phyloP scores from a whole-genome alignment of 1,140 invertebrate species.

The Halictus rubicundus region DNA sequence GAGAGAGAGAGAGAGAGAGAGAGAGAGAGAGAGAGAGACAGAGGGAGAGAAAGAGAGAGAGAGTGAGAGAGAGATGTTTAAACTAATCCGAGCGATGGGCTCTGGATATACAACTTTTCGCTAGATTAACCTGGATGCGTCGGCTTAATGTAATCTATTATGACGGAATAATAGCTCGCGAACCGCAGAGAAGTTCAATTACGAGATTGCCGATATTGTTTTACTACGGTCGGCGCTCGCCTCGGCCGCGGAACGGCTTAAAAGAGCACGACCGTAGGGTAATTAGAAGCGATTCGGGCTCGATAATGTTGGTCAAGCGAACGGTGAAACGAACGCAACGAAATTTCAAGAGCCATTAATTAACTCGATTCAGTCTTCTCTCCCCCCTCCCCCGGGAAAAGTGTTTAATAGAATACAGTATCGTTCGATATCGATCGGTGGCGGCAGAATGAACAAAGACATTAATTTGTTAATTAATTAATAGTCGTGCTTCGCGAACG shows the following conservation, averaged over 20 bases:
- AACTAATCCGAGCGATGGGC: not conserved
- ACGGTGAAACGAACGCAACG: not conserved
- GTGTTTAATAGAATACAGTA: not conserved
- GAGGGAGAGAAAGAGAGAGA: too few relatives aligned
- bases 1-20: not conserved
- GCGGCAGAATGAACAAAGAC: not conserved
- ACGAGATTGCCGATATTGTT: conserved; percentile 13
- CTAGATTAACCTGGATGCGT: conserved; percentile 14
- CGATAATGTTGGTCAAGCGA: not conserved
- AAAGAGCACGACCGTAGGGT: not conserved
- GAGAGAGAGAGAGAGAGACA: not conserved
- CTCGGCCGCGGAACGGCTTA: not conserved
- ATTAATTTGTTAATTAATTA: conserved; percentile 10
- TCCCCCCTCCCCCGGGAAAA: not conserved
- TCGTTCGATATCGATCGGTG: not conserved
- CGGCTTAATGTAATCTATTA: conserved; percentile 31
- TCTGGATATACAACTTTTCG: conserved; percentile 18
- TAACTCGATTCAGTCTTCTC: not conserved
- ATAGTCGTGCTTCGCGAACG: not conserved
- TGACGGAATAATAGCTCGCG: not conserved
- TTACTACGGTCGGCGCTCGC: not conserved
- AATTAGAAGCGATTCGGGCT: not conserved
- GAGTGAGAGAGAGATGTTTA: conserved; percentile 1
- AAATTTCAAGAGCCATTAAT: conserved; percentile 17
- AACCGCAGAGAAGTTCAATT: not conserved